Base-by-base conservation (phyloP, 2,113 vertebrate genomes). In the Pycnonotus jocosus region DNA sequence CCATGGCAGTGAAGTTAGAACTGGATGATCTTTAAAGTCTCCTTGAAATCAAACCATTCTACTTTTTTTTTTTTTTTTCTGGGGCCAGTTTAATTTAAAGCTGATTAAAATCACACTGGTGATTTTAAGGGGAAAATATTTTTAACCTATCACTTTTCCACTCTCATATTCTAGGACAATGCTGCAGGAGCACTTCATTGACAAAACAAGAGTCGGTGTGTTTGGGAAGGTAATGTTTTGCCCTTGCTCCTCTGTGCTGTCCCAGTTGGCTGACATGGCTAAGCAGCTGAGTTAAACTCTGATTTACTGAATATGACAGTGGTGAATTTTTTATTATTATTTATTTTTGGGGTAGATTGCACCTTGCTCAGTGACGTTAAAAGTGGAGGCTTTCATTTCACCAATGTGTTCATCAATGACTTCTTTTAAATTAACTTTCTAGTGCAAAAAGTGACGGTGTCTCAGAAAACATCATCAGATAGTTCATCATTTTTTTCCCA, bases 161-260 rank as follows among this genome's bases (percentile, higher is more conserved):
- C 57, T 92, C 69, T 91, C 12, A 4, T 62, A 42, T 96, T 95
- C 18, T 96, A 99, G 99, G 78, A 84, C 85, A 15, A 97, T 99
- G 96, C 93, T 99, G 70, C 98, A 98, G 76, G 98, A 99, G 83
- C 86, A 97, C 1, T 99, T 98, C 86, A 94, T 99, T 7, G 99
- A 99, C 73, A 98, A 97, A 92, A 97, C 97, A 2, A 97, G 99
- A 35, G 98, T 99, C 0, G 99, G 98, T 12, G 99, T 99, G 54
- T 99, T 99, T 71, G 99, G 99, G 90, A 98, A 99, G 99, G 99
- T 99, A 97, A 98, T 5, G 18, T 33, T 73, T 19, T n/a, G 4
- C 60, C 1, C 1, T 66, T 79, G 33, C 35, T 91, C 31, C 33
- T 42, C 18, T 56, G 27, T 42, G 68, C 38, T 68, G 12, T 62